These are phyloP conservation scores for Muraenolepis orangiensis DNA, from an alignment of 2,797 vertebrate genomes.

Conservation along the genomic window DNA sequence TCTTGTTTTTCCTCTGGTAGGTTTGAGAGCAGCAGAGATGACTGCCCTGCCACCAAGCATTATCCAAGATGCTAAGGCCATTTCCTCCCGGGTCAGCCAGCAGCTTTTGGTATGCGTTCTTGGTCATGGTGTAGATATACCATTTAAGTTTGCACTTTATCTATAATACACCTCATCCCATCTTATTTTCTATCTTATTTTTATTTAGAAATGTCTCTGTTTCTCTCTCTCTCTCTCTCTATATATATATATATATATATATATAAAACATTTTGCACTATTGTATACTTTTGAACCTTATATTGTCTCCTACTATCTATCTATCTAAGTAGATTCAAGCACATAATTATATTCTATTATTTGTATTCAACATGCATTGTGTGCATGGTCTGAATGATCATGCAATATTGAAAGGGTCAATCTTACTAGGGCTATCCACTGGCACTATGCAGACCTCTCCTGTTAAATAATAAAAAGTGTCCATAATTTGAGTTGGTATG, in stretches of 20 bases:
- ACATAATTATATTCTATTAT: background rate
- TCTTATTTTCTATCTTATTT: no score
- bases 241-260: no score
- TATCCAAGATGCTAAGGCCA: slow-evolving; percentile 82
- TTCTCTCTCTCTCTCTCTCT: no score
- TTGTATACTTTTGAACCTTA: no score
- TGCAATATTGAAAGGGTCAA: background rate
- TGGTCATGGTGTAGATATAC: slow-evolving; percentile 9
- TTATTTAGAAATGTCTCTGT: no score
- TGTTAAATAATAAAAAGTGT: background rate
- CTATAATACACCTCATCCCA: no score
- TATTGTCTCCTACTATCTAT: no score
- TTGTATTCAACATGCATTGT: background rate
- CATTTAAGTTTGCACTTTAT: no score
- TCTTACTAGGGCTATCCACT: background rate
- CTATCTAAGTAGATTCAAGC: background rate
- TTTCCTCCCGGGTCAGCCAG: slow-evolving; percentile 77
- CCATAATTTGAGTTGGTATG: background rate
- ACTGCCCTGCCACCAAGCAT: slow-evolving; percentile 82
- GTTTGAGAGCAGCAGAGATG: slow-evolving; percentile 89
- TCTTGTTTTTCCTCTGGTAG: slow-evolving; percentile 61
- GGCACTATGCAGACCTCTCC: background rate
- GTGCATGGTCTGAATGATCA: background rate
- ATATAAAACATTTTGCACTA: no score
- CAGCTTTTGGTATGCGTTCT: slow-evolving; percentile 82